Base-by-base conservation (phyloP, 2,797 vertebrate species). In the Xerus rutilus region DNA sequence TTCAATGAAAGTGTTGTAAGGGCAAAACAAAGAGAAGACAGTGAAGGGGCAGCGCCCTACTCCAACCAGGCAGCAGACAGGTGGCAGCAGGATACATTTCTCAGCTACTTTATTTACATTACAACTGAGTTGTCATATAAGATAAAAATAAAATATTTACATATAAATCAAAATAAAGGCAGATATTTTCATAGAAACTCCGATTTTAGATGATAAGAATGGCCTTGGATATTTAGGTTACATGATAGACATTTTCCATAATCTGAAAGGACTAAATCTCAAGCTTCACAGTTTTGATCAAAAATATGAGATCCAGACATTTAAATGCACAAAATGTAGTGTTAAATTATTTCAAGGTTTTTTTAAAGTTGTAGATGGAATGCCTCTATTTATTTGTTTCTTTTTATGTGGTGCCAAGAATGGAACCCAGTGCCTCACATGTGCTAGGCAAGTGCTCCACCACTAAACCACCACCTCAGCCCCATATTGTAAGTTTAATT, bases 181-280 rank as follows among this genome's bases (percentile, higher is more conserved):
- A 88, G 54, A 47, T 39, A 47, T 83, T 89, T 95, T 39, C 43
- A 69, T 54, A 78, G 32, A 92, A 78, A 94, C 72, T 54, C 43
- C 78, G 18, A 74, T 84, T 94, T 74, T 57, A 4, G 7, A 23
- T 83, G 21, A 35, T 57, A 59, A 86, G 30, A 79, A 45, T 23
- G 52, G 12, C 5, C 25, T 70, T 79, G 64, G 64, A 59, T 35
- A 86, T 30, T 95, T 74, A 74, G 9, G 32, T 74, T 77, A 89
- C 28, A 9, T 45, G 52, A 79, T 23, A 70, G 23, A 13, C 30
- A 83, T 78, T 93, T 86, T 35, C 43, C 15, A 86, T 70, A 81
- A 89, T 69, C 72, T 78, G n/a, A 62, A 81, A 91, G 86, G 20
- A 93, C 28, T 91, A 47, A 28, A 35, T 84, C 65, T 77, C 43